Base-by-base conservation (phyloP, 2,113 vertebrate species). In the Coturnix japonica region DNA sequence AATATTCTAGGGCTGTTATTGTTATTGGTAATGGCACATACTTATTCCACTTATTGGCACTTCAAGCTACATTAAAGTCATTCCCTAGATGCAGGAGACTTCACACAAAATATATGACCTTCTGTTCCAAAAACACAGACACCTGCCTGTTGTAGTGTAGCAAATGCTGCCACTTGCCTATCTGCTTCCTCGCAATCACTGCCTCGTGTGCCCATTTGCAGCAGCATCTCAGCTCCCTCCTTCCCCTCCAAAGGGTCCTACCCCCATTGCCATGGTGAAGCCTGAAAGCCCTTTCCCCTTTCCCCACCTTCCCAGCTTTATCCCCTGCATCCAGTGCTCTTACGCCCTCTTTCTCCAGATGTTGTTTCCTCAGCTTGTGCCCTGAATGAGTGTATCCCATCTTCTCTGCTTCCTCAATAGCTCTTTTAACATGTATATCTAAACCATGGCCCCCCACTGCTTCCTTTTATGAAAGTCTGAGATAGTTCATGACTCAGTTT, bases 11-110 rank as follows among this genome's bases (percentile, higher is more conserved):
- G 49, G 39, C 56, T 92, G 69, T 93, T 96, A 90, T 53, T 93
- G 46, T 94, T 93, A 93, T 71, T 93, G 84, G 89, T 72, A 94
- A 92, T 90, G 86, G 70, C 57, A 88, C 70, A 67, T 86, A 93
- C 70, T 95, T 91, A 81, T 72, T 84, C 81, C 43, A 64, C 72
- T 90, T 85, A 76, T 6, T 30, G 20, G 75, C 60, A 95, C 89
- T 94, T 92, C 87, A 95, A 91, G 81, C 75, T 85, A 87, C 72
- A 80, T 92, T 89, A 87, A 85, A 92, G 81, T 85, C 39, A 63
- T 89, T 91, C 87, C 67, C 67, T 71, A 76, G 75, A 60, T 63
- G 23, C 56, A 77, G 72, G 60, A 80, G 64, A 56, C 56, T 91
- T 89, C 66, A 79, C 80, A 87, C 66, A 85, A 90, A 71, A 87